Evolutionary conservation across 2,888 invertebrate genomes (phyloP), one percentile per base, ranked within the genome.

Genomic region (Eretmocerus hayati): DNA sequence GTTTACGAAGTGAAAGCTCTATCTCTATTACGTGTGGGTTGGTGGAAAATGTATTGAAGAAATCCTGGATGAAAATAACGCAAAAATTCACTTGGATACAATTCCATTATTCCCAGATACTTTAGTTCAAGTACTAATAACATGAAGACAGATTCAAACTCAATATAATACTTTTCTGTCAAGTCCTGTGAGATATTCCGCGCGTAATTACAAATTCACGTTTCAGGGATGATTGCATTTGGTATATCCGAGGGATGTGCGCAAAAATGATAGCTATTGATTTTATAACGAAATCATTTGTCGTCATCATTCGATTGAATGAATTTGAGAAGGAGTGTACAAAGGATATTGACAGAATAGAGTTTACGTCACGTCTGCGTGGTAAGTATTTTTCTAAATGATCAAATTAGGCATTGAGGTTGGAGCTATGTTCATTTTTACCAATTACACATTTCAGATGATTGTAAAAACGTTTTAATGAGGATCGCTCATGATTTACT

Each of bases 161-260:
- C n/a, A n/a, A n/a, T n/a, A n/a, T n/a, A n/a, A n/a, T n/a, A n/a
- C n/a, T n/a, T n/a, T n/a, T n/a, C n/a, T n/a, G n/a, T n/a, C n/a
- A n/a, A n/a, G n/a, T n/a, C n/a, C n/a, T n/a, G n/a, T n/a, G n/a
- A n/a, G n/a, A n/a, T n/a, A n/a, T n/a, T n/a, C n/a, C n/a, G n/a
- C n/a, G n/a, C n/a, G n/a, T n/a, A n/a, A n/a, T n/a, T n/a, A n/a
- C n/a, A n/a, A n/a, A n/a, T n/a, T n/a, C n/a, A n/a, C n/a, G 33
- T 63, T 63, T 46, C 36, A 67, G 67, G 6, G 42, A 60, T 13
- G 54, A 62, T 15, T 58, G 60, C 36, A 64, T 66, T 47, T 67
- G 66, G 66, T 44, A 56, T 5, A 46, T 63, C 46, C 47, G 52
- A 49, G 22, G 54, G 42, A 13, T 59, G 6, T 52, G 59, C 16